Evolutionary conservation across 2,797 vertebrate genomes (phyloP), one percentile per base, ranked within the genome.

Genomic region (Neostethus bicornis): DNA sequence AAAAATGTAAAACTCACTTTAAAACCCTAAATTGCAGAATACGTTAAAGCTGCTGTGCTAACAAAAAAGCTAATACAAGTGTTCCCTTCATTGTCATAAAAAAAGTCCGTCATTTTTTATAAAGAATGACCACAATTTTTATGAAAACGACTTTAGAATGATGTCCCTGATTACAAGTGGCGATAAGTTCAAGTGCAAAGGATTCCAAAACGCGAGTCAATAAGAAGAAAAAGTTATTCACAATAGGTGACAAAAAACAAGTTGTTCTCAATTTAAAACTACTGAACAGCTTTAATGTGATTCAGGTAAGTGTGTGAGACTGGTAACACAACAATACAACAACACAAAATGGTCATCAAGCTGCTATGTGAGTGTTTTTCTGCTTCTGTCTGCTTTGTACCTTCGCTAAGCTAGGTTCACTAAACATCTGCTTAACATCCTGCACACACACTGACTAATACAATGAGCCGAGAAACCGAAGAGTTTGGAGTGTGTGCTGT

Each of bases 361-460:
- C 35, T 10, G 47, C 37, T 17, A 20, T 43, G 20, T 35, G 21
- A 65, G 51, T 3, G 32, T 39, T 31, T 51, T 34, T 64, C 41
- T 50, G 55, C 70, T 16, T 47, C 57, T 19, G 43, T 31, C 8
- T 43, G 70, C 53, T 41, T 6, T 62, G 44, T 23, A 52, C 69
- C 61, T 66, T 21, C 0, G 17, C 66, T 62, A 55, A 77, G 71
- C 74, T 63, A 77, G 50, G 48, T 73, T 80, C 70, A 73, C 68
- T 52, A 70, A 78, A 86, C 78, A 86, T 81, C 77, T 81, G 83
- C 72, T 85, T 79, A 80, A 77, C 83, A 86, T 60, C 79, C 72
- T n/a, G 51, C 79, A 61, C 78, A 79, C 79, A 80, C 66, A 32
- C 68, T 12, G 48, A 53, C 66, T 69, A 80, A 79, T 65, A 80